phyloP scores from a whole-genome alignment of 2,113 vertebrate genomes.

The Sylvietta virens region DNA sequence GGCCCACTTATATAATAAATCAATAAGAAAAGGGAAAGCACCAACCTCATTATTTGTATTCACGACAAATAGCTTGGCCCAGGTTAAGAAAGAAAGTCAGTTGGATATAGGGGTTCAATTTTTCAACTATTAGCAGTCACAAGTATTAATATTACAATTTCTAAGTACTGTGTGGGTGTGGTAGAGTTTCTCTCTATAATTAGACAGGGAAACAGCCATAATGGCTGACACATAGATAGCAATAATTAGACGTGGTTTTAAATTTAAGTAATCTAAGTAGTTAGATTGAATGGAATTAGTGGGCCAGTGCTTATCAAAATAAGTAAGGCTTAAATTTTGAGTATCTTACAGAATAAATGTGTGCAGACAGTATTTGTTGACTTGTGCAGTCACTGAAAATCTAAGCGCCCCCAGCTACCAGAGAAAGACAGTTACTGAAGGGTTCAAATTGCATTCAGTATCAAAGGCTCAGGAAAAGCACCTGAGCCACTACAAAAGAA shows the following conservation, averaged over 20 bases:
- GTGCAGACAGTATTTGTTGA: background rate
- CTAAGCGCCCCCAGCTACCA: background rate
- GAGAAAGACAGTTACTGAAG: background rate
- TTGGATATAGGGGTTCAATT: background rate
- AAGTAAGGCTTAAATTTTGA: background rate
- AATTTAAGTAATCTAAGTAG: background rate
- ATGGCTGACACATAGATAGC: background rate
- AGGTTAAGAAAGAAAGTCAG: background rate
- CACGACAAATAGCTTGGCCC: background rate
- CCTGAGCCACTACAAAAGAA: background rate
- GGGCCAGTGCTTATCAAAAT: background rate
- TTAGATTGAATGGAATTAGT: background rate
- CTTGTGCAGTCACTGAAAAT: background rate
- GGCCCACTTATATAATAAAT: background rate
- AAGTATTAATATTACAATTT: background rate
- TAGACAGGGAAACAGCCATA: background rate
- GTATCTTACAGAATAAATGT: background rate
- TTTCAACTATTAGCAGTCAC: background rate
- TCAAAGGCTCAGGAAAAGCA: background rate
- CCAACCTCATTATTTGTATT: background rate
- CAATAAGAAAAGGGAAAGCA: background rate
- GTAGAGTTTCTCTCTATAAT: background rate
- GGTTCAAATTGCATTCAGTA: background rate
- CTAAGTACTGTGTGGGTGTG: background rate
- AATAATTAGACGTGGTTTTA: background rate